These are phyloP conservation scores for Nanger granti DNA, from an alignment of 2,113 vertebrate genomes.

Conservation along the genomic window DNA sequence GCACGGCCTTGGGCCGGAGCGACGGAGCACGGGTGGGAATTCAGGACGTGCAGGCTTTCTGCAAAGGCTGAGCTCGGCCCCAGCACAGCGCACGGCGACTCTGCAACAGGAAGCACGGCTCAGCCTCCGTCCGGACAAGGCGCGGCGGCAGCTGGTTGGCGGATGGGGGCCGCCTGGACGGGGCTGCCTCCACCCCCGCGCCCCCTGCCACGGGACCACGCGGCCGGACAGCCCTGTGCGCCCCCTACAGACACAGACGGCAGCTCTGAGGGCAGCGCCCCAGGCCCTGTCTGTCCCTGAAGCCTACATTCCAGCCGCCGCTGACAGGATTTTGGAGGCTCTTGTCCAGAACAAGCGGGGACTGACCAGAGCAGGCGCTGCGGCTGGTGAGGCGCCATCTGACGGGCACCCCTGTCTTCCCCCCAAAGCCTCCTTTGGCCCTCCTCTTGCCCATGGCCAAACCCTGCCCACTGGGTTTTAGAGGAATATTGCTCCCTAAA, in stretches of 20 bases:
- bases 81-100: constrained; percentile 52
- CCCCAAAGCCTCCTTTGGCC: not conserved
- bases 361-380: not conserved
- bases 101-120: constrained; percentile 59
- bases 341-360: no score
- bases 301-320: not conserved
- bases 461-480: not conserved
- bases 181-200: fast-evolving
- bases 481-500: no score
- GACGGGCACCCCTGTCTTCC: fast-evolving
- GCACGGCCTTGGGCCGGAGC: constrained; percentile 71
- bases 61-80: constrained; percentile 61
- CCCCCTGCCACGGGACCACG: not conserved
- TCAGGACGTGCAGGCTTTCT: constrained; percentile 56
- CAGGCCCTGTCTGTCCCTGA: fast-evolving
- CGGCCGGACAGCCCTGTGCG: not conserved
- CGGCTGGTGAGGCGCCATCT: fast-evolving
- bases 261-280: not conserved
- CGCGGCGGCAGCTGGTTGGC: fast-evolving
- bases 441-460: not conserved
- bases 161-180: fast-evolving
- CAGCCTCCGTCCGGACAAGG: fast-evolving
- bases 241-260: not conserved
- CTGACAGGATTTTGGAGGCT: fast-evolving
- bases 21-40: constrained; percentile 65